These are phyloP conservation scores for Leptopilina myrica DNA, from an alignment of 2,888 invertebrate genomes.

Conservation along the genomic window DNA sequence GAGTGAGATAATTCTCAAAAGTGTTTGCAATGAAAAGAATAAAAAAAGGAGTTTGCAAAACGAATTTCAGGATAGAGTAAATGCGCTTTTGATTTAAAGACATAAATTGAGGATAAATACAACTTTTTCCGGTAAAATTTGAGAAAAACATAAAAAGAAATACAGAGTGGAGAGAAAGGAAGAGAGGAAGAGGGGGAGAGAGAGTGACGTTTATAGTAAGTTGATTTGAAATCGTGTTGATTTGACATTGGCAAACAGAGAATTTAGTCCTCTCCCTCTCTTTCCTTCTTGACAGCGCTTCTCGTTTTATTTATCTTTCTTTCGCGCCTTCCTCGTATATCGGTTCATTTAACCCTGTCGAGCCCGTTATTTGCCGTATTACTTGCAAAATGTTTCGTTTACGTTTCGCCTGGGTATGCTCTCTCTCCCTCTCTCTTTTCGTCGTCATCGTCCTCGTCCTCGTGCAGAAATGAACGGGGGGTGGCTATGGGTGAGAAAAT, in stretches of 20 bases:
- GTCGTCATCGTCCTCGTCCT: background rate
- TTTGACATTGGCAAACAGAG: constrained; percentile 73
- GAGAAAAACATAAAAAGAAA: constrained; percentile 54
- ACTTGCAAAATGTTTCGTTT: constrained; percentile 70
- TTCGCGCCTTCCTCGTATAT: constrained; percentile 60
- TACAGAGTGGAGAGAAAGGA: too few relatives aligned
- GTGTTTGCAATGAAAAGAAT: background rate
- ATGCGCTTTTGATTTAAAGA: background rate
- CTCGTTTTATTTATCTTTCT: constrained; percentile 69
- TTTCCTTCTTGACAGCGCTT: constrained; percentile 54
- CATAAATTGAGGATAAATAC: constrained; percentile 21
- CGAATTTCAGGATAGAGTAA: background rate
- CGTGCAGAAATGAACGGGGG: constrained; percentile 37
- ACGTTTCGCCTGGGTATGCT: constrained; percentile 53
- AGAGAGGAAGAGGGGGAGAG: constrained; percentile 19
- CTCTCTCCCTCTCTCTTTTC: background rate
- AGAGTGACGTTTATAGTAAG: constrained; percentile 52
- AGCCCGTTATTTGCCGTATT: constrained; percentile 66
- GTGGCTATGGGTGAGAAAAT: constrained; percentile 46
- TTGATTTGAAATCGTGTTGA: constrained; percentile 75
- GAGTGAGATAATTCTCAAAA: background rate
- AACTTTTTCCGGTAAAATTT: constrained; percentile 59
- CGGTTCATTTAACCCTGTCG: constrained; percentile 72
- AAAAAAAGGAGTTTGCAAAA: background rate
- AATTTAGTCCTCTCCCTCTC: constrained; percentile 52